A percentile compares a stretch with the other conserved stretches of the same genome.
phyloP scores from a whole-genome alignment of 2,888 invertebrate species.

The Cotesia congregata region DNA sequence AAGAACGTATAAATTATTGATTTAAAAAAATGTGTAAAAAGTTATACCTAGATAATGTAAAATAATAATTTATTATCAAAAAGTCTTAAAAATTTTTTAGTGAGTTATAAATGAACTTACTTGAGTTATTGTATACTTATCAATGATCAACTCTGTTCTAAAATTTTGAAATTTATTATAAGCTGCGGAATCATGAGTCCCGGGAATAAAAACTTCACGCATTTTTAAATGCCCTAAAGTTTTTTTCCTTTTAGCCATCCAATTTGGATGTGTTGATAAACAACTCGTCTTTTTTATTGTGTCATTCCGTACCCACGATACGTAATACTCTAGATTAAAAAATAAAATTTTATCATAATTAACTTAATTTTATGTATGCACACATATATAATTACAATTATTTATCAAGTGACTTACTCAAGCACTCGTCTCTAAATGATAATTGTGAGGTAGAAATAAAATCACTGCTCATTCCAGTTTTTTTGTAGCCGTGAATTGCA shows the following conservation, averaged over 20 bases:
- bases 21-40: not conserved
- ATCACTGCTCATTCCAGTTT: slow-evolving; percentile 55
- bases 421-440: slow-evolving; percentile 54
- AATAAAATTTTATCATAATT: not conserved
- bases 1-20: not conserved
- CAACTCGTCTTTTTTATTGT: slow-evolving; percentile 69
- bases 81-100: too few relatives aligned
- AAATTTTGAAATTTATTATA: slow-evolving; percentile 65
- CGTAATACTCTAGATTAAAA: slow-evolving; percentile 54
- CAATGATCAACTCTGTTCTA: slow-evolving; percentile 64
- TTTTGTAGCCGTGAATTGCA: slow-evolving; percentile 49
- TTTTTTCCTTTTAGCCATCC: slow-evolving; percentile 73
- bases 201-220: slow-evolving; percentile 77
- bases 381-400: not conserved
- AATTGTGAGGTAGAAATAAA: slow-evolving; percentile 54
- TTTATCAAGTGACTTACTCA: slow-evolving; percentile 51
- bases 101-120: slow-evolving; percentile 48
- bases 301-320: slow-evolving; percentile 57
- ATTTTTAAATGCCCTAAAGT: slow-evolving; percentile 71
- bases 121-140: slow-evolving; percentile 73
- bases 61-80: not conserved
- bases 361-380: not conserved
- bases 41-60: slow-evolving; percentile 29
- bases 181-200: slow-evolving; percentile 80
- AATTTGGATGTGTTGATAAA: slow-evolving; percentile 72